phyloP scores from a whole-genome alignment of 2,888 invertebrate species.

The Epirrhoe tristata region DNA sequence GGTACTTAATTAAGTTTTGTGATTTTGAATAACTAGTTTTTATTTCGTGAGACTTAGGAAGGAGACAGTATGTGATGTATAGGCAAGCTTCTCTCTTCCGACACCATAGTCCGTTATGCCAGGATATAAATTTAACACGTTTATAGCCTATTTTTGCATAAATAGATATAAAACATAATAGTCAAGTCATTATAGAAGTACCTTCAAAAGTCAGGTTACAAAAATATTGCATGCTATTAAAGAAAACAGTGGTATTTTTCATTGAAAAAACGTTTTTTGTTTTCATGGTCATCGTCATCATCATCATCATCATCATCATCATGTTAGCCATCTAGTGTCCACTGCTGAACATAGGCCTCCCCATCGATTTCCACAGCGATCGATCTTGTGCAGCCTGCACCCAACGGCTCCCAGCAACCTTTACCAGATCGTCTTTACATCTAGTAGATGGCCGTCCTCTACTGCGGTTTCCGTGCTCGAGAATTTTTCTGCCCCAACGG shows the following conservation, averaged over 20 bases:
- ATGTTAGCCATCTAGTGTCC: too few relatives aligned
- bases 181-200: not conserved
- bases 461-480: too few relatives aligned
- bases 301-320: too few relatives aligned
- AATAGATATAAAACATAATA: not conserved
- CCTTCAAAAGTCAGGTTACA: not conserved
- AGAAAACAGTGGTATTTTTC: not conserved
- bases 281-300: not conserved
- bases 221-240: not conserved
- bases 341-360: too few relatives aligned
- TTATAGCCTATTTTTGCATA: constrained; percentile 6
- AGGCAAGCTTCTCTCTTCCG: constrained; percentile 33
- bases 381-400: too few relatives aligned
- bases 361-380: too few relatives aligned
- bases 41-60: constrained; percentile 41
- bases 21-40: constrained; percentile 34
- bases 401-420: too few relatives aligned
- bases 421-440: too few relatives aligned
- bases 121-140: constrained; percentile 5
- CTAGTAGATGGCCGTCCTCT: too few relatives aligned
- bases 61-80: constrained; percentile 43
- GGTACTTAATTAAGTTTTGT: constrained; percentile 20
- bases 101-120: constrained; percentile 19
- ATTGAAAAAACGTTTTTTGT: not conserved
- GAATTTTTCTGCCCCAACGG: too few relatives aligned